A percentile compares a stretch with the other conserved stretches of the same genome.
Conservation (phyloP, 2,113 vertebrate genomes). For the Calyptommatus sinebrachiatus region DNA sequence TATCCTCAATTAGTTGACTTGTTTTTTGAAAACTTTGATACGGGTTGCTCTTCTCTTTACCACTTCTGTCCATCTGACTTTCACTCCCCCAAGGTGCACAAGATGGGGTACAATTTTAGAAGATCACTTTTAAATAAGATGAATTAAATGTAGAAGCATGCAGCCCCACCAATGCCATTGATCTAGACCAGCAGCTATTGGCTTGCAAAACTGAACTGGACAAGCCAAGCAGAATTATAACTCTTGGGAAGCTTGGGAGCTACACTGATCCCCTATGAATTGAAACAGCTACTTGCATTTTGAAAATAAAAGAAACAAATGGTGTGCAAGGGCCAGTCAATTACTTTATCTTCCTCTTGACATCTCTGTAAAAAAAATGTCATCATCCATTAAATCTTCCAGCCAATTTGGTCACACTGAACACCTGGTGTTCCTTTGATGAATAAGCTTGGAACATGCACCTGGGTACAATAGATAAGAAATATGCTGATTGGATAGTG, state of each 20-base stretch:
- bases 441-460: constrained; percentile 22
- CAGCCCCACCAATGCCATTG: too few species aligned
- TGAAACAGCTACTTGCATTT: background rate
- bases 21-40: too few species aligned
- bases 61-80: too few species aligned
- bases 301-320: background rate
- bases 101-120: too few species aligned
- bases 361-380: constrained; percentile 22
- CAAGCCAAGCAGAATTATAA: background rate
- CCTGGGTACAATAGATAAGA: constrained; percentile 8
- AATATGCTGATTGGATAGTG: constrained; percentile 19
- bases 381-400: fast-evolving
- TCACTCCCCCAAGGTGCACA: too few species aligned
- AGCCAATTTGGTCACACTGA: constrained; percentile 26
- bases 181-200: too few species aligned
- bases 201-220: background rate
- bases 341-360: background rate
- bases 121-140: too few species aligned
- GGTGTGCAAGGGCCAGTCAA: background rate
- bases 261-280: background rate
- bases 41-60: too few species aligned
- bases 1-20: too few species aligned
- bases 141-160: too few species aligned
- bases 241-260: background rate
- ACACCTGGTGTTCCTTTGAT: background rate